These are phyloP conservation scores for Cryptocheilus praepositus DNA, from an alignment of 2,888 invertebrate genomes.

Conservation along the genomic window DNA sequence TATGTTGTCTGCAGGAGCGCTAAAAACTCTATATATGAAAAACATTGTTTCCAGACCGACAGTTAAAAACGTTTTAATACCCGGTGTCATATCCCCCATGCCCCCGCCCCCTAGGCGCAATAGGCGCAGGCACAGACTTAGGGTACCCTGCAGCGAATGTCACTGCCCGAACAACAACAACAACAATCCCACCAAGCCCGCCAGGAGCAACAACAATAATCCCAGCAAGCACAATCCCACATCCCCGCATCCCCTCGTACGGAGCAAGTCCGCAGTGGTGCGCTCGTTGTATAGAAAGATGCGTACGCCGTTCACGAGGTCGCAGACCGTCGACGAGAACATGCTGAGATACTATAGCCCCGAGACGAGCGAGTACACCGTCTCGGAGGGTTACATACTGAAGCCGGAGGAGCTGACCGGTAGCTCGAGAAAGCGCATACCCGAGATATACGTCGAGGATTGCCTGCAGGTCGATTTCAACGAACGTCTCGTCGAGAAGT, in stretches of 20 bases:
- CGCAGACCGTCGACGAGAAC: slow-evolving; percentile 73
- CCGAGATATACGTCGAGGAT: slow-evolving; percentile 70
- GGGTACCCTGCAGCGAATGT: slow-evolving; percentile 74
- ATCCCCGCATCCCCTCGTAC: slow-evolving; percentile 70
- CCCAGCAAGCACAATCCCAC: slow-evolving; percentile 63
- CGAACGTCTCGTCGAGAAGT: slow-evolving; percentile 65
- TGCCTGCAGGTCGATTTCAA: slow-evolving; percentile 67
- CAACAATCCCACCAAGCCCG: slow-evolving; percentile 67
- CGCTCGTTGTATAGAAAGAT: slow-evolving; percentile 74
- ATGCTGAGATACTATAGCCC: slow-evolving; percentile 70
- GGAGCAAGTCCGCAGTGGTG: slow-evolving; percentile 75
- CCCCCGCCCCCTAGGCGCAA: slow-evolving; percentile 73
- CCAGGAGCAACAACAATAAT: slow-evolving; percentile 54
- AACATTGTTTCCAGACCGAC: slow-evolving; percentile 75
- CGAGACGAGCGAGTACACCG: slow-evolving; percentile 70
- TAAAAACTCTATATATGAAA: slow-evolving; percentile 65
- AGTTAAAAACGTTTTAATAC: slow-evolving; percentile 75
- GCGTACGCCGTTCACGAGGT: slow-evolving; percentile 72
- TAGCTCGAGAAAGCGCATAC: slow-evolving; percentile 61
- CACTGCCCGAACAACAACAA: slow-evolving; percentile 62
- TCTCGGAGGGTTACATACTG: slow-evolving; percentile 65
- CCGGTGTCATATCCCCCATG: slow-evolving; percentile 74
- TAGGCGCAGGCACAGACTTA: slow-evolving; percentile 75
- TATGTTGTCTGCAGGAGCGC: slow-evolving; percentile 42
- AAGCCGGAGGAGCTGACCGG: slow-evolving; percentile 60